Evolutionary conservation across 2,113 vertebrate species (phyloP), one percentile per base, ranked within the genome.

Genomic region (Toxotes chatareus): DNA sequence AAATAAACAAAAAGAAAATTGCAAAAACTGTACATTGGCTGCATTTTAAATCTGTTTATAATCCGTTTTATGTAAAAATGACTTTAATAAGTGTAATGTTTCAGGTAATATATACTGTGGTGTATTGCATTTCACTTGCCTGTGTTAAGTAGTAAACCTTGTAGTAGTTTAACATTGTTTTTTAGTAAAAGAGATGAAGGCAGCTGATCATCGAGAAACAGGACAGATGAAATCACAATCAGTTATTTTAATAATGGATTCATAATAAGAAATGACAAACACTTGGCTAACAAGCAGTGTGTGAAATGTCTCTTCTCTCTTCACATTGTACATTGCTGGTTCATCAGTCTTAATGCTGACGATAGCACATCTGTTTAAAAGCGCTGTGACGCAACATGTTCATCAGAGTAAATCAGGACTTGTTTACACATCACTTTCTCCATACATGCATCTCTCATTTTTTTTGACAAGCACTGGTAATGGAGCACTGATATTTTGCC

Each of bases 311-410:
- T 51, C 7, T 1, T 46, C 11, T 66, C 42, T 53, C 34, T 7
- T 9, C 19, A 23, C 62, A 42, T 2, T 42, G 21, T 34, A n/a
- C 17, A 44, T 7, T 14, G 16, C 61, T 73, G 47, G 32, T 59
- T 56, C 40, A 42, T 68, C n/a, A 16, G 7, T 60, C 21, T 38
- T 46, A 31, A 40, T 49, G 61, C 74, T 84, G 79, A 88, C 14
- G 23, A 19, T 21, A 27, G 67, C 34, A 47, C n/a, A 70, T 65
- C 56, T 16, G 10, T 53, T 46, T 13, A 19, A 73, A 59, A 68
- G 14, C 3, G 19, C 46, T 44, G 31, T 79, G 56, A 73, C 1
- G 34, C 71, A 76, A 69, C 17, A 70, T 66, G 38, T 62, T n/a
- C 47, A 42, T 70, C 13, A 36, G 44, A 38, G 47, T 57, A 44